Evolutionary conservation across 2,797 vertebrate genomes (phyloP).

Genomic region (Rhadinocentrus ornatus): DNA sequence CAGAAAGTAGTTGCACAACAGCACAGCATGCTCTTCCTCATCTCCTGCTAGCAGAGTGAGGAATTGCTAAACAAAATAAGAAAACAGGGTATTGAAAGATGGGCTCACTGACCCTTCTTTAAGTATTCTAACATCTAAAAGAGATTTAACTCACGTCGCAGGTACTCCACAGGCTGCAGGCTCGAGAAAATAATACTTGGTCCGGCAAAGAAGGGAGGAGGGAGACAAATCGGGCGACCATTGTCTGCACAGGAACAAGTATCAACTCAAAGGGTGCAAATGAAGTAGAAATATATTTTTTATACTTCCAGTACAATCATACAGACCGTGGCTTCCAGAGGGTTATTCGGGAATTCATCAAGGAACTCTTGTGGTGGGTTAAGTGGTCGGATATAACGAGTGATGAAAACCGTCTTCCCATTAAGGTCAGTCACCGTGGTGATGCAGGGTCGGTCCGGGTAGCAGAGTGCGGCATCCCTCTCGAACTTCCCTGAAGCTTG

Average conservation of each 20-base stretch:
- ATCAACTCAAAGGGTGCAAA: background rate
- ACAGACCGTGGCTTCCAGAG: conserved; percentile 82
- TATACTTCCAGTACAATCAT: background rate
- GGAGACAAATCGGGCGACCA: conserved; percentile 90
- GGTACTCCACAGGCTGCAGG: conserved; percentile 95
- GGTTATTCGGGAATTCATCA: conserved; percentile 74
- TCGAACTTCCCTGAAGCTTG: conserved; percentile 89
- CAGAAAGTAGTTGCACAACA: conserved; percentile 96
- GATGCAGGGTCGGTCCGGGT: conserved; percentile 88
- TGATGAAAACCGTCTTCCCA: conserved; percentile 93
- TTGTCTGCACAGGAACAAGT: conserved; percentile 76
- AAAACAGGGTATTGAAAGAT: background rate
- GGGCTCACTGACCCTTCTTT: background rate
- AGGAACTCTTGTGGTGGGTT: conserved; percentile 92
- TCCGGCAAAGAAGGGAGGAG: conserved; percentile 95
- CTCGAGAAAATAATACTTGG: conserved; percentile 88
- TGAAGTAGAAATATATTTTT: background rate
- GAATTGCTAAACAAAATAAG: conserved; percentile 87
- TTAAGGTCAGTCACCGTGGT: conserved; percentile 91
- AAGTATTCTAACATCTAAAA: background rate
- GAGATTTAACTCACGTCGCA: conserved; percentile 87
- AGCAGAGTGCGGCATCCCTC: conserved; percentile 82
- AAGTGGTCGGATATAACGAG: conserved; percentile 89
- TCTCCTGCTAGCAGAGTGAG: conserved; percentile 93
- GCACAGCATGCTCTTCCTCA: conserved; percentile 94